These are phyloP conservation scores for Parascotia fuliginaria DNA, from an alignment of 2,888 invertebrate genomes.

Conservation along the genomic window DNA sequence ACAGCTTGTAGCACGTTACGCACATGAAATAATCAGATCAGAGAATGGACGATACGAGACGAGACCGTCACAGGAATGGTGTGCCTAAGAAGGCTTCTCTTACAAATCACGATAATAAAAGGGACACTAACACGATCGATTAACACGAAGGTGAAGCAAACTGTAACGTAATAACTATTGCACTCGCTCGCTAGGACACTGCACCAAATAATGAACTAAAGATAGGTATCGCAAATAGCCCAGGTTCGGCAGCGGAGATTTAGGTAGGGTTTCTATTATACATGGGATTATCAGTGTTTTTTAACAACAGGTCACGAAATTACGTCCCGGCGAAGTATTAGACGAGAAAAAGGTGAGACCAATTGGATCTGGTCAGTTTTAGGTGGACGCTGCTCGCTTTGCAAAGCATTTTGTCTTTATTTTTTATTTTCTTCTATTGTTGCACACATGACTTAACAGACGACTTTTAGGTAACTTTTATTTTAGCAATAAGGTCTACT, in stretches of 20 bases:
- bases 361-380: constrained; percentile 81
- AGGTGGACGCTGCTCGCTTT: constrained; percentile 84
- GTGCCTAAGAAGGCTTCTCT: constrained; percentile 63
- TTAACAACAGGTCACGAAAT: constrained; percentile 92
- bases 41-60: constrained; percentile 52
- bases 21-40: constrained; percentile 74
- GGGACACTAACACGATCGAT: constrained; percentile 74
- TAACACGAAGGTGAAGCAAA: constrained; percentile 71
- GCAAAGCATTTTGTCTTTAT: constrained; percentile 79
- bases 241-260: constrained; percentile 81
- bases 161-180: constrained; percentile 78
- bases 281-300: constrained; percentile 78
- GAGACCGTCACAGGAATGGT: constrained; percentile 57
- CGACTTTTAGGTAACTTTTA: constrained; percentile 32
- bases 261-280: constrained; percentile 64
- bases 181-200: constrained; percentile 71
- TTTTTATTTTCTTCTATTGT: constrained; percentile 54
- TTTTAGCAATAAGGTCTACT: constrained; percentile 27
- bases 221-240: constrained; percentile 39
- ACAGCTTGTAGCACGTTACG: constrained; percentile 83
- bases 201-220: constrained; percentile 70
- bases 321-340: constrained; percentile 97
- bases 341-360: constrained; percentile 96
- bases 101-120: constrained; percentile 59
- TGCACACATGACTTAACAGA: constrained; percentile 58